Conservation (phyloP, 1,140 invertebrate genomes). For the Drosophila sturtevanti region DNA sequence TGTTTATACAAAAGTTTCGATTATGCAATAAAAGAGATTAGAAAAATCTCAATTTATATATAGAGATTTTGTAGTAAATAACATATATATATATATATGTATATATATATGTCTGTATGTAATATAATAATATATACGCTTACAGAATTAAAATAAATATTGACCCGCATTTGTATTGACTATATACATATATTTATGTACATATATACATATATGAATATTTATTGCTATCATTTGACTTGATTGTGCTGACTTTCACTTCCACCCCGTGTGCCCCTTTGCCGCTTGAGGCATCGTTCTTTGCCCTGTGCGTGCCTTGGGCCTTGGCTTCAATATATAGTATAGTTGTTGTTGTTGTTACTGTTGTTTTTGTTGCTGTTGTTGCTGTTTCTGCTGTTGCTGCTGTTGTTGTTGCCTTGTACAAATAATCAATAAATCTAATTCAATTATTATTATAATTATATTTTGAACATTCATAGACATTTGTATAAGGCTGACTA, state of each 20-base stretch:
- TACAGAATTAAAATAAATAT: neutral
- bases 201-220: neutral
- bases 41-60: no score
- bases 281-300: neutral
- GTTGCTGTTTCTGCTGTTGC: constrained; percentile 29
- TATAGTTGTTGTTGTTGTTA: constrained; percentile 31
- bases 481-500: constrained; percentile 81
- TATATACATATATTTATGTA: neutral
- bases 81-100: no score
- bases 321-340: neutral
- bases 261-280: neutral
- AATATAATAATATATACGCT: neutral
- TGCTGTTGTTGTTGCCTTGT: constrained; percentile 51
- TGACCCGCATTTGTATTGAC: neutral
- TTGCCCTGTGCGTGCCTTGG: constrained; percentile 6
- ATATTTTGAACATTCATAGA: constrained; percentile 81
- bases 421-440: constrained; percentile 82
- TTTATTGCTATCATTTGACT: constrained; percentile 8
- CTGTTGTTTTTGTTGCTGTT: constrained; percentile 41
- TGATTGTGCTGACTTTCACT: constrained; percentile 9
- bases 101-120: no score
- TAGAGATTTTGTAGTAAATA: no score
- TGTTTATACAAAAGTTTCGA: no score
- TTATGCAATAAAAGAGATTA: no score
- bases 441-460: constrained; percentile 82